Percentiles rank a stretch among this genome's conserved stretches.
phyloP scores from a whole-genome alignment of 2,113 vertebrate genomes.

The Psammodynastes pulverulentus region DNA sequence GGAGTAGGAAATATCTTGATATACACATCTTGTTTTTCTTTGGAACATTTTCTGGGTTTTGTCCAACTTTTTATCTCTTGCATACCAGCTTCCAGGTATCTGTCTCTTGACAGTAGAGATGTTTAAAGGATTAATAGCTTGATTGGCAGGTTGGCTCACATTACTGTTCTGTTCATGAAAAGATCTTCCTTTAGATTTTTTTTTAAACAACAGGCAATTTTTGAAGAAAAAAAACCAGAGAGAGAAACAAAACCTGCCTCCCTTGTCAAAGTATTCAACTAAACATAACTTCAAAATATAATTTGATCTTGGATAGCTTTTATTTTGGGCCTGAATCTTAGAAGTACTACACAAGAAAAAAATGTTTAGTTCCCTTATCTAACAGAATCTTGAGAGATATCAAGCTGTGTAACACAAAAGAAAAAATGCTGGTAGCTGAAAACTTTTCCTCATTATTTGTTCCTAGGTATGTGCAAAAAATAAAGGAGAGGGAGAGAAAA shows the following conservation, averaged over 20 bases:
- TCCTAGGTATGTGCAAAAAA: background rate
- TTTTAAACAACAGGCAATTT: background rate
- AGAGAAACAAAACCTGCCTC: constrained; percentile 37
- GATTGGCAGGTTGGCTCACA: constrained; percentile 82
- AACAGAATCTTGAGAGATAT: constrained; percentile 22
- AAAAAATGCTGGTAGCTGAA: constrained; percentile 2
- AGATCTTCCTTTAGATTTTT: constrained; percentile 55
- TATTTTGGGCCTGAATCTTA: constrained; percentile 29
- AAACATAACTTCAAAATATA: constrained; percentile 56
- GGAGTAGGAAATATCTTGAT: constrained; percentile 37
- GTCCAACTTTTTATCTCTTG: constrained; percentile 72
- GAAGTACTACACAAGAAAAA: constrained; percentile 37
- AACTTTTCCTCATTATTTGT: constrained; percentile 8
- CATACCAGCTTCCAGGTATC: constrained; percentile 71
- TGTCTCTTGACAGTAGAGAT: constrained; percentile 78
- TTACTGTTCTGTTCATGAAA: constrained; percentile 72
- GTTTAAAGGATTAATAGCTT: constrained; percentile 73
- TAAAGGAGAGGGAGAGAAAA: background rate
- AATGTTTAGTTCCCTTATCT: constrained; percentile 13
- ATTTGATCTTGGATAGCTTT: constrained; percentile 38
- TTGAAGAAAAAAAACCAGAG: constrained; percentile 42
- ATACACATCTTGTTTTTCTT: constrained; percentile 45
- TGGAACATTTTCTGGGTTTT: constrained; percentile 55
- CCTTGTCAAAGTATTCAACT: constrained; percentile 47
- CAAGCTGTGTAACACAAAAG: constrained; percentile 31